phyloP scores from a whole-genome alignment of 2,797 vertebrate genomes.

The Acropternis orthonyx region DNA sequence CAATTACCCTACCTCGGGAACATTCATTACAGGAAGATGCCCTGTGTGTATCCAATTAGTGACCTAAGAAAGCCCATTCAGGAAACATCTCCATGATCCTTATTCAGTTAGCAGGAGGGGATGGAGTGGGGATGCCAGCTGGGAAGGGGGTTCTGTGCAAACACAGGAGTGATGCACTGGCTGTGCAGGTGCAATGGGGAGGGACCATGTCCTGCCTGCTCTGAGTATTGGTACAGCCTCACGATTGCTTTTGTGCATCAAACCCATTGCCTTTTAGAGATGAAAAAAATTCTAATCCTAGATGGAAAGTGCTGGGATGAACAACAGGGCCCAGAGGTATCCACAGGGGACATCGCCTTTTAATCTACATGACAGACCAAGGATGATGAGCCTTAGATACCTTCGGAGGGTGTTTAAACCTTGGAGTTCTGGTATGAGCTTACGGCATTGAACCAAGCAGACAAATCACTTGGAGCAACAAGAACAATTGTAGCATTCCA shows the following conservation, averaged over 20 bases:
- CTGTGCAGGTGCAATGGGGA: neutral
- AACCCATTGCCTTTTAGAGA: neutral
- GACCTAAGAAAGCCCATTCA: neutral
- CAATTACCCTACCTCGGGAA: conserved; percentile 2
- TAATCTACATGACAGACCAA: neutral
- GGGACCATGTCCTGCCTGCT: neutral
- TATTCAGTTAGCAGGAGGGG: conserved; percentile 12
- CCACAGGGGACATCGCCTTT: neutral
- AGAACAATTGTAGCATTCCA: neutral
- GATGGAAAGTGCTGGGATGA: neutral
- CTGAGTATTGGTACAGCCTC: neutral
- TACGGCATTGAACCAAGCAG: neutral
- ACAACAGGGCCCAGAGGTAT: neutral
- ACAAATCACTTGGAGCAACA: neutral
- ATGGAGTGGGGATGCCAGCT: neutral
- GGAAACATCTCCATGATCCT: neutral
- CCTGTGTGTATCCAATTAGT: conserved; percentile 24
- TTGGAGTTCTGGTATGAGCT: neutral
- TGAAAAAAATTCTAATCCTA: neutral
- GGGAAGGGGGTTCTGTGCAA: neutral
- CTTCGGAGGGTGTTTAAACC: neutral
- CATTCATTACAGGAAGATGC: conserved; percentile 17
- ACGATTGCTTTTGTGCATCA: neutral
- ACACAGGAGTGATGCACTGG: neutral
- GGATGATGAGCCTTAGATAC: neutral